Evolutionary conservation across 1,140 invertebrate genomes (phyloP), one percentile per base, ranked within the genome.

Genomic region (Argopecten irradians): DNA sequence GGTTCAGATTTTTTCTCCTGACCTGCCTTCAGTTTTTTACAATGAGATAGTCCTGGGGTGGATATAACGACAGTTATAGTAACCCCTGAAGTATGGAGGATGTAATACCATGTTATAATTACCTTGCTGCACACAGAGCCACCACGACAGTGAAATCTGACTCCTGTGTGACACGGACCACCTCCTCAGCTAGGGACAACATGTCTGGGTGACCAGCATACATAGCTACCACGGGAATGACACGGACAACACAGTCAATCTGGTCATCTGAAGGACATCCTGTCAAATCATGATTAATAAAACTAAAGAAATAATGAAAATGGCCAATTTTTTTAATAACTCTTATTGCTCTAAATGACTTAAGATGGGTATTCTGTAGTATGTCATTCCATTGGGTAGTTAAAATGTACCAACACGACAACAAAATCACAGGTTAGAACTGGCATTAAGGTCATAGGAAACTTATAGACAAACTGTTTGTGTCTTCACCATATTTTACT

Each of bases 191-290:
- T 46, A 86, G 88, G 33, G 88, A 86, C n/a, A 94, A 83, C 92
- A 94, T 92, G 1, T 94, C 92, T 1, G 93, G 93, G 13, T 90
- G 91, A 3, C 94, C 94, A n/a, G 93, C 94, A 90, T 93, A 94
- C 82, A 94, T 86, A 16, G 92, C 93, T 28, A 93, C 93, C 19
- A 94, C 93, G 11, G 93, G 91, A 1, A 93, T 89, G n/a, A 93
- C 90, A 83, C 93, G 89, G 1, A 93, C 0, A 3, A 86, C 88
- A 87, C 92, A 92, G 82, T 94, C 94, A 84, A 94, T 93, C 87
- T 94, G 94, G 19, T 93, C 91, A 89, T 94, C 93, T 41, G 84
- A 89, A 13, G 90, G 88, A 22, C 92, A 93, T 7, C 93, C 92
- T 93, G 82, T 14, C 55, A 82, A 83, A 28, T 34, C 84, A 41